A percentile compares a stretch with the other conserved stretches of the same genome.
phyloP scores from a whole-genome alignment of 2,888 invertebrate species.

The Euproctis similis region DNA sequence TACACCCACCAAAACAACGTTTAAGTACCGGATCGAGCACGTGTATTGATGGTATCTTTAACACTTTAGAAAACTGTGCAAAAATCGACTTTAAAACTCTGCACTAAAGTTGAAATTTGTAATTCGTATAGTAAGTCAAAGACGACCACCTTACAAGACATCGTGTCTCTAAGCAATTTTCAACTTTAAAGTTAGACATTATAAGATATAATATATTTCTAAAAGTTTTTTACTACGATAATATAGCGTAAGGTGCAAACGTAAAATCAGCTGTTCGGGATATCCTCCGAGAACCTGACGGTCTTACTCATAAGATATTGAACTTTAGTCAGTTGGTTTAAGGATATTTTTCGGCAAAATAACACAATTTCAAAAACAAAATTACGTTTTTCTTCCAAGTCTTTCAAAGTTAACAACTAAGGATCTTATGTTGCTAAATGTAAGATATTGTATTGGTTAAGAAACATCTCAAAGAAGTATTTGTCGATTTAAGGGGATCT shows the following conservation, averaged over 20 bases:
- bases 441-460: too few species aligned
- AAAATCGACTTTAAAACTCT: constrained; percentile 17
- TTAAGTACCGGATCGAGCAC: constrained; percentile 67
- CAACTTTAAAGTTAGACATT: constrained; percentile 2
- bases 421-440: too few species aligned
- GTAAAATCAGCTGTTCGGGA: constrained; percentile 59
- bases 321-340: too few species aligned
- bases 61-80: constrained; percentile 19
- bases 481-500: too few species aligned
- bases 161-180: constrained; percentile 6
- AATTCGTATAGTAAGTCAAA: constrained; percentile 8
- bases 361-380: too few species aligned
- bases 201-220: constrained; percentile 6
- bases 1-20: constrained; percentile 66
- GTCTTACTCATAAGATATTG: constrained; percentile 6
- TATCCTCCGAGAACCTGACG: constrained; percentile 16
- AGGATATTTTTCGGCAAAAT: too few species aligned
- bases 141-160: constrained; percentile 22
- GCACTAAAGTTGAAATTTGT: neutral
- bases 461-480: too few species aligned
- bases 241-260: constrained; percentile 49
- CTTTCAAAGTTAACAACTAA: too few species aligned
- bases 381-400: too few species aligned
- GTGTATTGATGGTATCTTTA: constrained; percentile 60
- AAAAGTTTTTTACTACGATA: constrained; percentile 24